phyloP scores from a whole-genome alignment of 2,113 vertebrate genomes.

The Saguinus imperator region DNA sequence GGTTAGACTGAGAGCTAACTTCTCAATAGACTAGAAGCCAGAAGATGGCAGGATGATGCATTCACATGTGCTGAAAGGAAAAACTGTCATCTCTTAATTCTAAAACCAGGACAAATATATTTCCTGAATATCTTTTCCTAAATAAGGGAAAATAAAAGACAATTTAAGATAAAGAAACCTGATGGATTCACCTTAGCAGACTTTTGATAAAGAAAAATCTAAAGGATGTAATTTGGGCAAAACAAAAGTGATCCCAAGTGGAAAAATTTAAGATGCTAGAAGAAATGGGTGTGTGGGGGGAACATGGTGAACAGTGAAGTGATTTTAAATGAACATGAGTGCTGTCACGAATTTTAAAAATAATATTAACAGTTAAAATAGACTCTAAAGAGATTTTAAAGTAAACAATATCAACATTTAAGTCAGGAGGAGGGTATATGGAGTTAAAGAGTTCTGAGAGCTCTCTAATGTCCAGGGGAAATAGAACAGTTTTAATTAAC shows the following conservation, averaged over 20 bases:
- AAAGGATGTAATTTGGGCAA: not conserved
- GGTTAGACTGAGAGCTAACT: not conserved
- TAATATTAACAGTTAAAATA: not conserved
- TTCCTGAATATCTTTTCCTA: too few relatives aligned
- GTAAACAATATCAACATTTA: not conserved
- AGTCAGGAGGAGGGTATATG: not conserved
- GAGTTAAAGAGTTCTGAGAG: not conserved
- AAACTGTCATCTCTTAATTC: slow-evolving; percentile 29
- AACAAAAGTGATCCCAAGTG: not conserved
- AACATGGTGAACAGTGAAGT: not conserved
- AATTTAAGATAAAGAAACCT: not conserved
- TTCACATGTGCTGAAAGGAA: not conserved
- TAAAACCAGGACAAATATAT: slow-evolving; percentile 22
- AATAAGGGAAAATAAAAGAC: not conserved
- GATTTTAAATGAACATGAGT: not conserved
- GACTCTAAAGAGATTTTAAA: not conserved
- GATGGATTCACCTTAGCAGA: not conserved
- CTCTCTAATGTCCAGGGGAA: not conserved
- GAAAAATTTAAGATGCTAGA: not conserved
- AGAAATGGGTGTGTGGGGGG: not conserved
- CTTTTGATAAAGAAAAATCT: not conserved
- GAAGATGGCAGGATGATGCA: not conserved
- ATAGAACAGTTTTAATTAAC: not conserved
- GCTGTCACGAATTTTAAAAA: not conserved
- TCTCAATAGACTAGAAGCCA: not conserved